Evolutionary conservation across 2,113 vertebrate species (phyloP).

Genomic region (Zosterops japonicus): DNA sequence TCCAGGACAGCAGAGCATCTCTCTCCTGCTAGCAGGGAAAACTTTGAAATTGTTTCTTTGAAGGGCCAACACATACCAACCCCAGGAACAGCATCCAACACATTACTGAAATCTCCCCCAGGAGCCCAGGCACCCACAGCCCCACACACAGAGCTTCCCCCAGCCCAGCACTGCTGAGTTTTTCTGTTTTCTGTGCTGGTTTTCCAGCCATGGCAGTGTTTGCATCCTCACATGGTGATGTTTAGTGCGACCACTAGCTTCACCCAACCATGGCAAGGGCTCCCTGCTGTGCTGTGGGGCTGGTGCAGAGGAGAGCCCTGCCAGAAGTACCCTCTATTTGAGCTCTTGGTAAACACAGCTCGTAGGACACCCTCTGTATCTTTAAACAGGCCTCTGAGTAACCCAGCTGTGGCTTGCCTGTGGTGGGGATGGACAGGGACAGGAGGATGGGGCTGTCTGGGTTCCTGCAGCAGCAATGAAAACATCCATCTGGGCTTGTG

Average conservation of each 20-base stretch:
- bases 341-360: neutral
- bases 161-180: neutral
- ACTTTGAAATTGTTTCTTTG: neutral
- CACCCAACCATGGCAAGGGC: neutral
- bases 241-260: neutral
- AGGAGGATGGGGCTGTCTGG: neutral
- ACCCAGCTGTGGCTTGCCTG: neutral
- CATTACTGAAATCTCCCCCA: accelerated
- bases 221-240: accelerated
- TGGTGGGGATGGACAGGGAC: accelerated
- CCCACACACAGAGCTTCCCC: neutral
- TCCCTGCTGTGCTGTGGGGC: neutral
- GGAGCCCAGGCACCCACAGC: neutral
- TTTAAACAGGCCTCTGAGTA: neutral
- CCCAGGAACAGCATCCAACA: neutral
- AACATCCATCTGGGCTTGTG: neutral
- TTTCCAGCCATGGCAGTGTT: neutral
- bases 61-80: accelerated
- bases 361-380: accelerated
- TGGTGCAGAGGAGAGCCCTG: accelerated
- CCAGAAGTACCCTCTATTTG: neutral
- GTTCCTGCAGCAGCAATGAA: neutral
- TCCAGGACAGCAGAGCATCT: neutral
- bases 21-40: neutral
- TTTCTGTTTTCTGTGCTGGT: neutral